These are phyloP conservation scores for Amblyjoppa fuscipennis DNA, from an alignment of 2,888 invertebrate species.

Conservation along the genomic window DNA sequence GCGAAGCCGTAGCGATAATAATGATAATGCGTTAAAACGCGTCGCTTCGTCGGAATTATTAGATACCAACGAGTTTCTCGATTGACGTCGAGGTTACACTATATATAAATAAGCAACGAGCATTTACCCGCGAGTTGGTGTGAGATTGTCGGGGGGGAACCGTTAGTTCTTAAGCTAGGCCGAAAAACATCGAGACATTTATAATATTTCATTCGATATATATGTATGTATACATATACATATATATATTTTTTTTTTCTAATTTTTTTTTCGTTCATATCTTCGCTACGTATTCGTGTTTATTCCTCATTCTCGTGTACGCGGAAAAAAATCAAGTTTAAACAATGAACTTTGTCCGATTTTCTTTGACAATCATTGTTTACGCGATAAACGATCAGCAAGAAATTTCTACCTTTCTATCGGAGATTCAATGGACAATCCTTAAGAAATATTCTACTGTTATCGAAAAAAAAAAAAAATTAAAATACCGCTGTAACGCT, in stretches of 20 bases:
- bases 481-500: background rate
- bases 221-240: background rate
- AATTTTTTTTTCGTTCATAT: constrained; percentile 1
- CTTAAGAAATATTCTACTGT: constrained; percentile 13
- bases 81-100: background rate
- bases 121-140: background rate
- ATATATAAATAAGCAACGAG: constrained; percentile 42
- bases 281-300: constrained; percentile 34
- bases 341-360: constrained; percentile 20
- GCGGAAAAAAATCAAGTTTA: constrained; percentile 5
- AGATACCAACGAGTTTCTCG: constrained; percentile 39
- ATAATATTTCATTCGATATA: constrained; percentile 22
- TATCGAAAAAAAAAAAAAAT: background rate
- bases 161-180: constrained; percentile 42
- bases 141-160: background rate
- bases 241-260: constrained; percentile 2
- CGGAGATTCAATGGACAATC: constrained; percentile 31
- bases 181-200: constrained; percentile 26
- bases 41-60: constrained; percentile 14
- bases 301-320: constrained; percentile 32
- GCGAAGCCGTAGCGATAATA: constrained; percentile 7
- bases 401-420: constrained; percentile 34
- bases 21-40: constrained; percentile 12
- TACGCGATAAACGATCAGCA: constrained; percentile 4
- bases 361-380: constrained; percentile 35